Evolutionary conservation across 2,113 vertebrate species (phyloP).

Genomic region (Pandion haliaetus): DNA sequence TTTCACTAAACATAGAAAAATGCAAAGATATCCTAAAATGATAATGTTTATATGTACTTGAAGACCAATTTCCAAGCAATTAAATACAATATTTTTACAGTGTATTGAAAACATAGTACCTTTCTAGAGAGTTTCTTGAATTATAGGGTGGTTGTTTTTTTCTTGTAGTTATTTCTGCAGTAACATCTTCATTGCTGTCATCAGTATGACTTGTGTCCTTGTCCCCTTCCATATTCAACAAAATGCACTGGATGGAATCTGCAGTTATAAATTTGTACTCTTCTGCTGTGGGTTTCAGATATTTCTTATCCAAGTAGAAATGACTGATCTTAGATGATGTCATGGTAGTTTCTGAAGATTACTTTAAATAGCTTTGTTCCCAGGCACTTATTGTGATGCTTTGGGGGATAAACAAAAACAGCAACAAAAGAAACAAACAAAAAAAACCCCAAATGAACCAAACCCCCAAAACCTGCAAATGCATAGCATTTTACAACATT

Average conservation of each 20-base stretch:
- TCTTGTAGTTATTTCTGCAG: not conserved
- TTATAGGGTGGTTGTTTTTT: not conserved
- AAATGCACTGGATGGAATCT: conserved; percentile 6
- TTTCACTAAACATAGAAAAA: not conserved
- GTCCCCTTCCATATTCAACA: not conserved
- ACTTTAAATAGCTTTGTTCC: not conserved
- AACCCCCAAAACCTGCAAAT: not conserved
- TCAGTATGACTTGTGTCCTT: not conserved
- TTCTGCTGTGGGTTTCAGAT: not conserved
- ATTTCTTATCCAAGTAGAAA: not conserved
- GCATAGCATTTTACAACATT: not conserved
- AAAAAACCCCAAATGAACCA: rapidly evolving
- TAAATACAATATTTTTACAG: not conserved
- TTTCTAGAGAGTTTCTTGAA: not conserved
- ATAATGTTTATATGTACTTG: not conserved
- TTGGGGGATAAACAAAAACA: not conserved
- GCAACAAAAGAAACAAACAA: not conserved
- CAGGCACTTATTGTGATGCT: not conserved
- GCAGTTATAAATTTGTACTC: not conserved
- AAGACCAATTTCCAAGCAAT: not conserved
- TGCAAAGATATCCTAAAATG: not conserved
- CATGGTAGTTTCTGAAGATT: not conserved
- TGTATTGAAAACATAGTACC: not conserved
- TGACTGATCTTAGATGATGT: not conserved
- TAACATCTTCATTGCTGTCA: not conserved